Evolutionary conservation across 1,140 invertebrate species (phyloP).

Genomic region (Cherax quadricarinatus): DNA sequence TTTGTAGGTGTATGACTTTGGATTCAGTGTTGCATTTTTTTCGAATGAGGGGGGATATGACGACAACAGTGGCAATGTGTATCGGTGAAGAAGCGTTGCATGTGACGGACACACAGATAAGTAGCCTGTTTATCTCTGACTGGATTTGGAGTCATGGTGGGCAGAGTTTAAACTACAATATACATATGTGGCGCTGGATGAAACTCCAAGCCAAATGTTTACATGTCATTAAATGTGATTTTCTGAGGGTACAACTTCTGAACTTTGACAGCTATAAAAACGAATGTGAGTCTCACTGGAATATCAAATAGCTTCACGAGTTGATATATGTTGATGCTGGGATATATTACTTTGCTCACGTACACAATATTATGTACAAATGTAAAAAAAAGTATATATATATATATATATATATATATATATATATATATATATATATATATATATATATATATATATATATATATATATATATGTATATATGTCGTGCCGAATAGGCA

Average conservation of each 20-base stretch:
- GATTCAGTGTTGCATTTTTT: neutral
- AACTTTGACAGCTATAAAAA: conserved; percentile 37
- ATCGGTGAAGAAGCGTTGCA: too few species aligned
- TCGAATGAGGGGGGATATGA: neutral
- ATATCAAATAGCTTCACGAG: conserved; percentile 17
- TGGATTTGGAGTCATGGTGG: too few species aligned
- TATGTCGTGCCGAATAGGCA: too few species aligned
- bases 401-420: neutral
- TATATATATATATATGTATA: too few species aligned
- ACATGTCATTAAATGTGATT: conserved; percentile 31
- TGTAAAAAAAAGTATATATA: neutral
- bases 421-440: neutral
- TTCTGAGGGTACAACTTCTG: conserved; percentile 2
- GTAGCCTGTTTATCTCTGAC: too few species aligned
- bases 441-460: conserved; percentile 19
- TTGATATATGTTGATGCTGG: conserved; percentile 7
- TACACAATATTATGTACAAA: neutral
- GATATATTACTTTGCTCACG: neutral
- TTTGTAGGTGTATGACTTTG: neutral
- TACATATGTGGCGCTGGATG: neutral
- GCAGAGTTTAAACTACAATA: too few species aligned
- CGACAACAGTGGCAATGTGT: neutral
- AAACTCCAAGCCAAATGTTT: neutral
- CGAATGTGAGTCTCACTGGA: neutral
- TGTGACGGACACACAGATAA: too few species aligned